Percentiles rank a stretch among this genome's conserved stretches.
Conservation (phyloP, 2,888 invertebrate genomes). For the Masnerella sp. region DNA sequence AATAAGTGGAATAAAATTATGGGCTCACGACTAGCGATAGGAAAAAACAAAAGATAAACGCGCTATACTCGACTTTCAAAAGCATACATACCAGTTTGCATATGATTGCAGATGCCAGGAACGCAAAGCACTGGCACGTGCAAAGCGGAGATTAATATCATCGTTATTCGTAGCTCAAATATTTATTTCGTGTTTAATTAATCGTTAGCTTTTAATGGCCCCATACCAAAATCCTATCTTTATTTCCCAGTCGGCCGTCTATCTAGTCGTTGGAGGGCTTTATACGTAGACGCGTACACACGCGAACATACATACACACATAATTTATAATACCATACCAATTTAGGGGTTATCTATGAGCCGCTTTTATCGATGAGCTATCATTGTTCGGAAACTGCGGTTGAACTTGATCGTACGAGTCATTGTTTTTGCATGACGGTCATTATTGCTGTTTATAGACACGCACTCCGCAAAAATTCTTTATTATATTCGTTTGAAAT, state of each 20-base stretch:
- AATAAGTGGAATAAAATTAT: too few relatives aligned
- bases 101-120: conserved; percentile 54
- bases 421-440: conserved; percentile 51
- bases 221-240: conserved; percentile 66
- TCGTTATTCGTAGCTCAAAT: conserved; percentile 73
- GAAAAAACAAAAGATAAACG: conserved; percentile 49
- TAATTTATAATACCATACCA: conserved; percentile 59
- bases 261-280: conserved; percentile 47
- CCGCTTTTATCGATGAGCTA: conserved; percentile 66
- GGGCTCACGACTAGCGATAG: conserved; percentile 19
- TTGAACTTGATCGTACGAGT: conserved; percentile 55
- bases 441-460: conserved; percentile 49
- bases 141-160: conserved; percentile 74
- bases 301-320: conserved; percentile 47
- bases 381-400: conserved; percentile 57
- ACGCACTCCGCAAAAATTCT: conserved; percentile 22
- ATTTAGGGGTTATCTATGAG: conserved; percentile 59
- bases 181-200: conserved; percentile 75
- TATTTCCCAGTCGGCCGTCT: conserved; percentile 67
- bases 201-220: conserved; percentile 74
- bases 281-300: conserved; percentile 42
- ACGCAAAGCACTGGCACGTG: conserved; percentile 61
- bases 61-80: conserved; percentile 37
- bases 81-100: conserved; percentile 49
- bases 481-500: too few relatives aligned